Base-by-base conservation (phyloP, 2,797 vertebrate genomes). In the Parauchenoglanis ngamensis region DNA sequence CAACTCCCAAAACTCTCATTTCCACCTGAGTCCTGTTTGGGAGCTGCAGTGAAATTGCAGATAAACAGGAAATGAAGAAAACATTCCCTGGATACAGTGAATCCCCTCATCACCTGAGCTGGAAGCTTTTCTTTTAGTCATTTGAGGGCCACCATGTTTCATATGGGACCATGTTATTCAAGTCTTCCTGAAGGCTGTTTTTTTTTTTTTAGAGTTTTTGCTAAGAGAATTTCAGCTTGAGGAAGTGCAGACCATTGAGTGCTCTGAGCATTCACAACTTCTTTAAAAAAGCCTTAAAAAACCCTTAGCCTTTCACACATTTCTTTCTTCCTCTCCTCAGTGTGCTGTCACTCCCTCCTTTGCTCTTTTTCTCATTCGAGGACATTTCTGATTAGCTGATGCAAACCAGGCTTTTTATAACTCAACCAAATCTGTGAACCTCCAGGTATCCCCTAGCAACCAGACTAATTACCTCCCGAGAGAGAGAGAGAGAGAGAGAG, bases 391-490 rank as follows among this genome's bases (percentile, higher is more conserved):
- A 89, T 86, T 87, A 86, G 78, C 85, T 85, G 82, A 85, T 87
- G 89, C 56, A 57, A 83, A 77, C n/a, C 46, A 46, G 76, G 78
- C 68, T 89, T 89, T 90, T 91, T 89, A 90, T 90, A 90, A 89
- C 86, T 88, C 80, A 72, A 80, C 78, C 56, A 49, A 87, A 76
- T 84, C 65, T 85, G 61, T 79, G 75, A 88, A 86, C 81, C 70
- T 73, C 73, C 49, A 87, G 85, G 84, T 87, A 83, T 85, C 78
- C 83, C 86, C 88, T 88, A 87, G 88, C 89, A 91, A 90, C 88
- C 85, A 87, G 72, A 86, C 85, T 91, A 90, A 90, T 90, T 91
- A 86, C 84, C 87, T 89, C 84, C 88, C 86, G 59, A 84, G 87
- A 88, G 83, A 83, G 63, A 85, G 77, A 82, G 46, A 54, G 35